These are phyloP conservation scores for Hemitrygon akajei DNA, from an alignment of 2,797 vertebrate genomes.

Conservation along the genomic window DNA sequence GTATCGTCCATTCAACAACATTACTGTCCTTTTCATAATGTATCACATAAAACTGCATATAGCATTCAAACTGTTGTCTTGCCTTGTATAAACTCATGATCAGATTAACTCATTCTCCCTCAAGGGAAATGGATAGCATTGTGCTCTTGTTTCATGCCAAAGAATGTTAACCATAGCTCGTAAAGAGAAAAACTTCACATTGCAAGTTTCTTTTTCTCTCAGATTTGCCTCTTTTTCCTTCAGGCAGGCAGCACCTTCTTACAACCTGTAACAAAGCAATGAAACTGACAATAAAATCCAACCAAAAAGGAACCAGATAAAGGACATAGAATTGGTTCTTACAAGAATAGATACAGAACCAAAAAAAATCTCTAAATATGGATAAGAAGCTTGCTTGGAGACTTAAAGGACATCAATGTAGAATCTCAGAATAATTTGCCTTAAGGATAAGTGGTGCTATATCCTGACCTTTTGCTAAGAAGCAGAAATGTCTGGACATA, in stretches of 20 bases:
- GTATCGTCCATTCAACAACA: neutral
- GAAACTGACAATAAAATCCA: neutral
- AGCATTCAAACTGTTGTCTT: neutral
- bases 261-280: neutral
- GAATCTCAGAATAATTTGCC: too few species aligned
- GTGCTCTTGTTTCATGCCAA: neutral
- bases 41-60: neutral
- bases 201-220: neutral
- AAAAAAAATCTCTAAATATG: neutral
- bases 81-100: constrained; percentile 11
- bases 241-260: neutral
- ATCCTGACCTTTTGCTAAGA: too few species aligned
- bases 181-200: neutral
- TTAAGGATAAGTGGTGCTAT: too few species aligned
- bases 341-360: neutral
- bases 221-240: neutral
- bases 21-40: neutral
- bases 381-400: neutral
- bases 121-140: neutral
- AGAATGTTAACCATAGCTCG: neutral
- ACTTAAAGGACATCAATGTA: too few species aligned
- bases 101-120: neutral
- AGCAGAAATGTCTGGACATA: too few species aligned
- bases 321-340: neutral
- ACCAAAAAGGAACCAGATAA: neutral